These are phyloP conservation scores for Petromus typicus DNA, from an alignment of 2,113 vertebrate genomes.

Conservation along the genomic window DNA sequence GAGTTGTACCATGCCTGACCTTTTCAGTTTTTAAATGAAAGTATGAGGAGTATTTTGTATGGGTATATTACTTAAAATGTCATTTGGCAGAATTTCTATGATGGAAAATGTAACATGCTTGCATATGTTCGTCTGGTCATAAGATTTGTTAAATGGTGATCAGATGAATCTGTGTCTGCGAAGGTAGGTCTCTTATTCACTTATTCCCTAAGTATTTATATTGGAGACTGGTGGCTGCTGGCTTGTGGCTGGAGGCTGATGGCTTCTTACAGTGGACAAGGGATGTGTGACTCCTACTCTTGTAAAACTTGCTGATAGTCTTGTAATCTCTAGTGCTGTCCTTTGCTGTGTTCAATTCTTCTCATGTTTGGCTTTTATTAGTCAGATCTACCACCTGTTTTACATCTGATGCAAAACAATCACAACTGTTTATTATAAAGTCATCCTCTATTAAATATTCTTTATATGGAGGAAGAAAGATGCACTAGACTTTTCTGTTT, in stretches of 20 bases:
- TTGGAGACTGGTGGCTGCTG: background rate
- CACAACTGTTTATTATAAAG: conserved; percentile 63
- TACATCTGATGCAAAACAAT: conserved; percentile 10
- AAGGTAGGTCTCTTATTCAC: background rate
- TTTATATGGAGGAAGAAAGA: conserved; percentile 55
- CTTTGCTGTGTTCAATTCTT: background rate
- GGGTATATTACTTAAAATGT: background rate
- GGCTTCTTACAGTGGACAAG: background rate
- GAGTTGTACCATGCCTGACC: background rate
- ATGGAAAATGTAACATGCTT: background rate
- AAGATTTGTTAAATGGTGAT: background rate
- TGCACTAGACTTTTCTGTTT: conserved; percentile 48
- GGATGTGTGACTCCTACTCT: background rate
- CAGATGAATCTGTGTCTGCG: background rate
- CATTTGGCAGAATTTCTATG: background rate
- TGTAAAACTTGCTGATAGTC: background rate
- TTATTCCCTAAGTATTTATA: background rate
- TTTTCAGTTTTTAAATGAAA: conserved; percentile 48
- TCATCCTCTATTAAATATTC: conserved; percentile 62
- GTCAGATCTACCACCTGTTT: conserved; percentile 22
- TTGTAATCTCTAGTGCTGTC: background rate
- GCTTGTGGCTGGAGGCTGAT: background rate
- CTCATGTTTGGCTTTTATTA: background rate
- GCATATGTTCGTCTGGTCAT: background rate
- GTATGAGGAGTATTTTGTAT: background rate